Conservation (phyloP, 2,113 vertebrate species). For the Maccullochella peelii region DNA sequence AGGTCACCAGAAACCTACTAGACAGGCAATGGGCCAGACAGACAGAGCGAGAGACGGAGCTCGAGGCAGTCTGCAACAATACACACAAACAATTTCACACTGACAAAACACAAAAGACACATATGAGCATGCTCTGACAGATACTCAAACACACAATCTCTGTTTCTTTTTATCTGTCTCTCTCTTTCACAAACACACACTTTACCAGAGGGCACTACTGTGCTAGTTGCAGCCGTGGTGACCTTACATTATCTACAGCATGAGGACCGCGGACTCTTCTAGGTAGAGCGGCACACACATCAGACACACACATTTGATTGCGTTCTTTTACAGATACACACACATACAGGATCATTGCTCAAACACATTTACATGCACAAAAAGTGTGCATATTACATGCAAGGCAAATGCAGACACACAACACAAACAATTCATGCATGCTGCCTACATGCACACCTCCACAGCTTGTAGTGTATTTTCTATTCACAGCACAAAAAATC, state of each 20-base stretch:
- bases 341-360: not conserved
- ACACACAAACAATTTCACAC: not conserved
- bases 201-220: conserved; percentile 6
- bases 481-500: not conserved
- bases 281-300: not conserved
- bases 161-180: conserved; percentile 7
- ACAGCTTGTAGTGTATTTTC: not conserved
- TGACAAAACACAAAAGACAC: not conserved
- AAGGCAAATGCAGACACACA: not conserved
- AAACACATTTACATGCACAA: not conserved
- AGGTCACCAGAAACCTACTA: conserved; percentile 31
- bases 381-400: not conserved
- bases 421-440: not conserved
- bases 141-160: conserved; percentile 28
- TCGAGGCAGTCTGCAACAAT: not conserved
- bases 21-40: conserved; percentile 9
- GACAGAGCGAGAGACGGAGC: not conserved
- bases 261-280: not conserved
- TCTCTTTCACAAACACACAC: conserved; percentile 22
- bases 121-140: not conserved
- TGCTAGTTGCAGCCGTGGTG: not conserved
- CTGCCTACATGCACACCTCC: not conserved
- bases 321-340: not conserved
- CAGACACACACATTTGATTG: not conserved
- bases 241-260: conserved; percentile 14